Evolutionary conservation across 1,140 invertebrate species (phyloP), one percentile per base, ranked within the genome.

Genomic region (Drosophila aff.): DNA sequence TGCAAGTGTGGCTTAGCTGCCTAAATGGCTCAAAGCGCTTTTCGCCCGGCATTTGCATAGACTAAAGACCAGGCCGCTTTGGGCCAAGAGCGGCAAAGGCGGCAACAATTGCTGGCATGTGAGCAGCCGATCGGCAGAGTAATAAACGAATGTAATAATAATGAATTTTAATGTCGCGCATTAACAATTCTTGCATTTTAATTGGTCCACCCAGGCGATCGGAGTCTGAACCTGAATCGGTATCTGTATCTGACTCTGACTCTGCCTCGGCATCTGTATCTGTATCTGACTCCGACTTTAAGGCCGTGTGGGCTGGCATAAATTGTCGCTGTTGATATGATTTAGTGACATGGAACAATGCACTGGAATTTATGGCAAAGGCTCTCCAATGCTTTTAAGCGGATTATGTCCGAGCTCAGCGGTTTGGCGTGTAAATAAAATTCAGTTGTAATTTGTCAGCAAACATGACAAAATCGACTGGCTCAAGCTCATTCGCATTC

Each of bases 171-270:
- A 90, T 90, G 85, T 80, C 79, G 85, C 81, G 79, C 85, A 91
- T 90, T 90, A 90, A 91, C 85, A 90, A 90, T 90, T 90, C 85
- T 80, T 90, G 85, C 85, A 90, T 90, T 90, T 90, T 90, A 90
- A 90, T 90, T 91, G 85, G 87, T 69, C 78, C 60, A 79, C 76
- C 74, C 58, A 73, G 63, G 55, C 60, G 58, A 44, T 69, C 36
- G 28, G 28, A 31, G 41, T 41, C 62, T 64, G 58, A 57, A 31
- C 58, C 55, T 10, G 13, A 46, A 31, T 52, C 43, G 46, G 55
- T 3, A 33, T 53, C 40, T 28, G 60, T 40, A 26, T 76, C 57
- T 50, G 62, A 40, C 23, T 53, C 57, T 8, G 44, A 16, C 33
- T 15, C 31, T 21, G 36, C 13, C 4, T 23, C 23, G 28, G 26